phyloP scores from a whole-genome alignment of 2,888 invertebrate species.

The Chironomus tentans region DNA sequence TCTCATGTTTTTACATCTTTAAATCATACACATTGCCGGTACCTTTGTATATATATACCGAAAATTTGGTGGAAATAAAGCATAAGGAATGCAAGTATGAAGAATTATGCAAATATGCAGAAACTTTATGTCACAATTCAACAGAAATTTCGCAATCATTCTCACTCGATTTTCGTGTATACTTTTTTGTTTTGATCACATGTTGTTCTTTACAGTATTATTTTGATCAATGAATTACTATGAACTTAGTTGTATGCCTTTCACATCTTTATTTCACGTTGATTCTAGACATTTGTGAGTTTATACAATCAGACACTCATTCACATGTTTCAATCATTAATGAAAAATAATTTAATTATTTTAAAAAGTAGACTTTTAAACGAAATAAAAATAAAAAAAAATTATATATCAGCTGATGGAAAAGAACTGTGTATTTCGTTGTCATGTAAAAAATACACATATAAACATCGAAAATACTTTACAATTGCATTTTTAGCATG shows the following conservation, averaged over 20 bases:
- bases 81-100: too few relatives aligned
- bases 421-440: constrained; percentile 17
- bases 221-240: neutral
- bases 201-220: neutral
- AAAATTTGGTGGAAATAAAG: too few relatives aligned
- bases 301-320: neutral
- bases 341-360: neutral
- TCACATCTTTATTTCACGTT: too few relatives aligned
- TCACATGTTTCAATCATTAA: neutral
- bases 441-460: neutral
- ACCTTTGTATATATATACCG: too few relatives aligned
- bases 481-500: neutral
- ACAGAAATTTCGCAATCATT: too few relatives aligned
- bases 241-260: neutral
- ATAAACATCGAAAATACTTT: neutral
- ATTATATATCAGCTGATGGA: constrained; percentile 16
- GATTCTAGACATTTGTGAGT: too few relatives aligned
- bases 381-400: neutral
- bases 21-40: too few relatives aligned
- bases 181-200: constrained; percentile 23
- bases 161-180: neutral
- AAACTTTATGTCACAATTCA: too few relatives aligned
- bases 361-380: neutral
- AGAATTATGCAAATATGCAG: too few relatives aligned
- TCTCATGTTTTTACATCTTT: too few relatives aligned